phyloP scores from a whole-genome alignment of 1,140 invertebrate species.

The Drosophila cardini region DNA sequence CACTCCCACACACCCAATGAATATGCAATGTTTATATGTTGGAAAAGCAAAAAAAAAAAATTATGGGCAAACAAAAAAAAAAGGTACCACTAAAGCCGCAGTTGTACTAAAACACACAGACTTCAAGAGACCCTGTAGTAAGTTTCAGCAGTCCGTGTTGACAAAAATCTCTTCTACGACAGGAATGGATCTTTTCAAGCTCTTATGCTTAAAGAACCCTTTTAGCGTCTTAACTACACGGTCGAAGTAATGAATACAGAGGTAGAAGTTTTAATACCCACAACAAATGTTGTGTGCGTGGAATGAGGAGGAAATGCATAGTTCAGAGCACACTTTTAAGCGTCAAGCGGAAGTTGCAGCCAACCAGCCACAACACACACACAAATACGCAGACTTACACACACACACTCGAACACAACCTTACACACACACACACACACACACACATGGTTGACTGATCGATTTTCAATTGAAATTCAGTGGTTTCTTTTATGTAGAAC shows the following conservation, averaged over 20 bases:
- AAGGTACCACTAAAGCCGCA: not conserved
- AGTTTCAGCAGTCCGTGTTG: too few species aligned
- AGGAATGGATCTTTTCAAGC: too few species aligned
- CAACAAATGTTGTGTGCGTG: slow-evolving; percentile 3
- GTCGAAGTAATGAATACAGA: too few species aligned
- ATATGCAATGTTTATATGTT: slow-evolving; percentile 61
- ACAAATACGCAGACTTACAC: not conserved
- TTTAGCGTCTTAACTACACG: too few species aligned
- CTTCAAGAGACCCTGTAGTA: too few species aligned
- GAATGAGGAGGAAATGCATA: slow-evolving; percentile 37
- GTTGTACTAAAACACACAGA: too few species aligned
- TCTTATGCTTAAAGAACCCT: too few species aligned
- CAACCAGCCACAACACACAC: slow-evolving; percentile 40
- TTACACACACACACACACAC: slow-evolving; percentile 14
- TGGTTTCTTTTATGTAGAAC: slow-evolving; percentile 59
- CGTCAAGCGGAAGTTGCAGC: slow-evolving; percentile 58
- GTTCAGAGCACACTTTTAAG: slow-evolving; percentile 68
- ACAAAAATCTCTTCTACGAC: too few species aligned
- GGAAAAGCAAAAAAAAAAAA: slow-evolving; percentile 1
- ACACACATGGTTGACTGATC: slow-evolving; percentile 53
- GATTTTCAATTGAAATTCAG: slow-evolving; percentile 81
- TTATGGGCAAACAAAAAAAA: not conserved
- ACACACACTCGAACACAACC: slow-evolving; percentile 5
- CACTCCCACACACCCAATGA: slow-evolving; percentile 30
- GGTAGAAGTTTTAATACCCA: slow-evolving; percentile 35